Conservation (phyloP, 2,888 invertebrate genomes). For the Pocota personata region DNA sequence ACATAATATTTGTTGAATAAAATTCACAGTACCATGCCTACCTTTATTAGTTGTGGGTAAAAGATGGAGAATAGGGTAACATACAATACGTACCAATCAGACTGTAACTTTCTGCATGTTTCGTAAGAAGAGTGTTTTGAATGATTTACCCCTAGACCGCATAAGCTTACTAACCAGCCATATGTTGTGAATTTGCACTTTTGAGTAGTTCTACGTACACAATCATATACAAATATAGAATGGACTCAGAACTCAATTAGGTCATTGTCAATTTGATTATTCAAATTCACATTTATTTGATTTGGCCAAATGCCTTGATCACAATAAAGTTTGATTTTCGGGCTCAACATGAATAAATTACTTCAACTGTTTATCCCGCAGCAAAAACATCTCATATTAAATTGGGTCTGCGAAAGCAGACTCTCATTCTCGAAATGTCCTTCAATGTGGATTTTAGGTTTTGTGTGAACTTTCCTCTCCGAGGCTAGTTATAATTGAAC, state of each 20-base stretch:
- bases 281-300: background rate
- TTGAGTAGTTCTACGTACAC: no score
- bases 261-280: background rate
- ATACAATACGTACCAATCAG: no score
- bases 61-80: no score
- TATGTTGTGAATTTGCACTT: no score
- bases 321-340: background rate
- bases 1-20: no score
- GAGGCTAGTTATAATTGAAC: background rate
- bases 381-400: background rate
- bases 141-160: no score
- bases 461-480: background rate
- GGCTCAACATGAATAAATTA: constrained; percentile 7
- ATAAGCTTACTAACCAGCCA: no score
- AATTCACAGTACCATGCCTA: no score
- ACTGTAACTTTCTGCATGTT: no score
- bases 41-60: no score
- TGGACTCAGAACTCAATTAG: background rate
- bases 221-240: no score
- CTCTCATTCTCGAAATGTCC: background rate
- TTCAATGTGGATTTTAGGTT: background rate
- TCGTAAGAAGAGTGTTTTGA: no score
- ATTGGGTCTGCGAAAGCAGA: background rate
- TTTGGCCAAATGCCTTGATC: background rate
- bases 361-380: background rate